Evolutionary conservation across 2,888 invertebrate species (phyloP), one percentile per base, ranked within the genome.

Genomic region (Drosophila mayaguana): DNA sequence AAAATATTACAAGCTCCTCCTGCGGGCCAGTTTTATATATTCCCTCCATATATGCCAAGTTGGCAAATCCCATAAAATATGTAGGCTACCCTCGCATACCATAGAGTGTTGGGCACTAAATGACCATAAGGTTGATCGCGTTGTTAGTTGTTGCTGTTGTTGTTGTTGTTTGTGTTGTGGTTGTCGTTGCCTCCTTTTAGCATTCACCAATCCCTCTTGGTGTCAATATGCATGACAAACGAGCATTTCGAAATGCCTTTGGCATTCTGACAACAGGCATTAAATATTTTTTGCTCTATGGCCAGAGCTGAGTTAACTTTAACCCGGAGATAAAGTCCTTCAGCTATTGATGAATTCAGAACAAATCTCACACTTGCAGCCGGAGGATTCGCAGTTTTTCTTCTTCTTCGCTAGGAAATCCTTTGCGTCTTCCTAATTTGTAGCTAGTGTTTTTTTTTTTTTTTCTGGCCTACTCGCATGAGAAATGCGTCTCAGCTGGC

Each of bases 211-310:
- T 46, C 28, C 28, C 36, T 32, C 16, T n/a, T 43, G 70, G 34
- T 70, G 69, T 70, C 69, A 70, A 70, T 70, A 70, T 55, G 51
- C 56, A 71, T 71, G 63, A 72, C 72, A 72, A 72, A 72, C 57
- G 72, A 72, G 71, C 63, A 38, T 53, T 62, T 56, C 48, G 40
- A 51, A 50, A 46, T 57, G 28, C 36, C 56, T 45, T 63, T 63
- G 70, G 45, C 71, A 53, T 57, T n/a, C 71, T 56, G 61, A 55
- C 70, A 71, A 48, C 48, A 71, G 63, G 57, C 67, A 55, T 56
- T 56, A 56, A 46, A n/a, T 48, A 60, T 43, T 59, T 46, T 50
- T 34, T 40, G 20, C 7, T 2, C 38, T 18, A 8, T 46, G 3
- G 7, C 32, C n/a, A 2, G 36, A 22, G 28, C 25, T 20, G 50